phyloP scores from a whole-genome alignment of 2,797 vertebrate genomes.

The Pseudopleuronectes americanus region DNA sequence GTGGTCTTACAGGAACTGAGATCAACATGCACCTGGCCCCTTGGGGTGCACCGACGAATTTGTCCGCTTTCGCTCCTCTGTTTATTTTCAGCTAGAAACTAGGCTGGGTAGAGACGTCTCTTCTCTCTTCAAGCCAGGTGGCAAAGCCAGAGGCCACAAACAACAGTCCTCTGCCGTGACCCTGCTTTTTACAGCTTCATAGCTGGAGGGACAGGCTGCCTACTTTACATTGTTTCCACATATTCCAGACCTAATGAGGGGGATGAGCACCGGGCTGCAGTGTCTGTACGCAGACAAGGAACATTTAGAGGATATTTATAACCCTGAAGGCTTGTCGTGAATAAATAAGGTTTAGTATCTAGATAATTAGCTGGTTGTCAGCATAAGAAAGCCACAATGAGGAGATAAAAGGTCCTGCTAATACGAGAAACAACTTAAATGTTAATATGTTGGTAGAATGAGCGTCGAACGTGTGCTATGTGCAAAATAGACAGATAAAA shows the following conservation, averaged over 20 bases:
- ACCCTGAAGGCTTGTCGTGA: not conserved
- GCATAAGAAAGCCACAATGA: not conserved
- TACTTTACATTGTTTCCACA: constrained; percentile 71
- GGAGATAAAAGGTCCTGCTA: not conserved
- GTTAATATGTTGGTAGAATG: not conserved
- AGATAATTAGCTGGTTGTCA: not conserved
- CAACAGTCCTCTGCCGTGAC: constrained; percentile 40
- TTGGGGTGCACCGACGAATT: not conserved
- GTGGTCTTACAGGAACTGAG: constrained; percentile 1
- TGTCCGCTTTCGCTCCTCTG: constrained; percentile 21
- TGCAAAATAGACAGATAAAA: not conserved
- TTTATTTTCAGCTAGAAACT: constrained; percentile 35
- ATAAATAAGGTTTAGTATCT: not conserved
- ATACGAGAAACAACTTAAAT: not conserved
- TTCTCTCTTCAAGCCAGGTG: constrained; percentile 67
- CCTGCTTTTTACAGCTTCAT: constrained; percentile 42
- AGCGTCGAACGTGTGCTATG: not conserved
- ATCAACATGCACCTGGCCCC: not conserved
- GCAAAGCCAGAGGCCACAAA: constrained; percentile 68
- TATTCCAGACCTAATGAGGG: constrained; percentile 30
- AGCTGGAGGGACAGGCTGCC: constrained; percentile 51
- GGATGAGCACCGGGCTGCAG: constrained; percentile 15
- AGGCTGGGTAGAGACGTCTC: not conserved
- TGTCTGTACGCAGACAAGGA: not conserved
- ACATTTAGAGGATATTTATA: constrained; percentile 5